Evolutionary conservation across 2,113 vertebrate species (phyloP).

Genomic region (Alexandromys fortis): DNA sequence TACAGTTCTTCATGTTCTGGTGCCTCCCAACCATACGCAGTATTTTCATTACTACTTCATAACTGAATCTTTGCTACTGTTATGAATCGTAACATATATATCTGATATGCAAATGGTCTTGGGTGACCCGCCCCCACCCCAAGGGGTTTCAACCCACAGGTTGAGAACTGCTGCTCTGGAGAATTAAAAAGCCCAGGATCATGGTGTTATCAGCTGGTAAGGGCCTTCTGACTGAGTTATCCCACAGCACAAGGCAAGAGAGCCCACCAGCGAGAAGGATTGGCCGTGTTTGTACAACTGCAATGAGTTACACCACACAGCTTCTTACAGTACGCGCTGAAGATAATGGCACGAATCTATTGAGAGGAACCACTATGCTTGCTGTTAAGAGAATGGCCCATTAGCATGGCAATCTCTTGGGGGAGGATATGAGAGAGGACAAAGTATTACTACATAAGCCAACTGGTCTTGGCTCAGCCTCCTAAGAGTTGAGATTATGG

Average conservation of each 20-base stretch:
- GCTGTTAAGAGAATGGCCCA: not conserved
- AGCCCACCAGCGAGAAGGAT: not conserved
- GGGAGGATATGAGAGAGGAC: not conserved
- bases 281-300: not conserved
- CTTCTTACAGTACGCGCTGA: not conserved
- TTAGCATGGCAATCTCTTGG: not conserved
- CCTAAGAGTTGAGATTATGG: not conserved
- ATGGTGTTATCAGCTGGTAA: not conserved
- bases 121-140: not conserved
- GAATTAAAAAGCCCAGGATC: not conserved
- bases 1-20: not conserved
- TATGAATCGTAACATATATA: rapidly evolving
- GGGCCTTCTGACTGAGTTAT: not conserved
- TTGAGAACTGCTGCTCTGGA: not conserved
- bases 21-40: not conserved
- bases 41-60: not conserved
- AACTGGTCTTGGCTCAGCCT: not conserved
- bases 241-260: not conserved
- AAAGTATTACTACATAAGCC: not conserved
- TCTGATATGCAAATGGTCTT: not conserved
- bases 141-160: not conserved
- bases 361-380: not conserved
- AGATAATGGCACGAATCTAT: not conserved
- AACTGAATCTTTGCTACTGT: not conserved
- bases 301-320: no score